phyloP scores from a whole-genome alignment of 2,113 vertebrate species.

The Perca flavescens region DNA sequence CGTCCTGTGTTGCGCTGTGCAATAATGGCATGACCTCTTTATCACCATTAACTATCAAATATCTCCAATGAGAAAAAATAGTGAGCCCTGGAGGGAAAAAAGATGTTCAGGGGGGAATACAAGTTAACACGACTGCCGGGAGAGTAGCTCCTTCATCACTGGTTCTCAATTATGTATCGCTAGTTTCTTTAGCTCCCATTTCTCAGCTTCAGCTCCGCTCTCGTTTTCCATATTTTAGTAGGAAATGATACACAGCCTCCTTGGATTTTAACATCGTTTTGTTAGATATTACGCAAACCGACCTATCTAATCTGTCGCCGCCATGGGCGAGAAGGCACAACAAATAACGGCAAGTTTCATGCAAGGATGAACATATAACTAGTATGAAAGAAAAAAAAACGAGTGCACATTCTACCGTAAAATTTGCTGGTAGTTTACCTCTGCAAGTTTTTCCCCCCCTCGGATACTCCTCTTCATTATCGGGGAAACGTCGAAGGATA shows the following conservation, averaged over 20 bases:
- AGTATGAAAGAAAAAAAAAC: conserved; percentile 38
- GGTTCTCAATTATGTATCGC: conserved; percentile 72
- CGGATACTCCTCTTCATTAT: conserved; percentile 80
- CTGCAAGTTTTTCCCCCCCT: conserved; percentile 82
- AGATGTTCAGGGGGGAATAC: conserved; percentile 74
- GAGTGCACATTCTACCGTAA: conserved; percentile 69
- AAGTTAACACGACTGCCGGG: conserved; percentile 76
- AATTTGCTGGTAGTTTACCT: conserved; percentile 83
- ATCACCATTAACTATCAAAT: conserved; percentile 79
- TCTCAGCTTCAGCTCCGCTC: conserved; percentile 55
- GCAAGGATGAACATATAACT: conserved; percentile 70
- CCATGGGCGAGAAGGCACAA: conserved; percentile 53
- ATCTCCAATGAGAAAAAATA: conserved; percentile 72
- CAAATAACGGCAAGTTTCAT: conserved; percentile 74
- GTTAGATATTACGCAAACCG: conserved; percentile 38
- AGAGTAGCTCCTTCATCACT: conserved; percentile 67
- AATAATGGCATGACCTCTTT: conserved; percentile 76
- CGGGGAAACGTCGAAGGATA: conserved; percentile 75
- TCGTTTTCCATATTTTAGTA: conserved; percentile 61
- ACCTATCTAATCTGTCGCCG: conserved; percentile 25
- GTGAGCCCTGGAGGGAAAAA: conserved; percentile 62
- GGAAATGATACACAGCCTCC: conserved; percentile 50
- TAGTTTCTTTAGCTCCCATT: conserved; percentile 67
- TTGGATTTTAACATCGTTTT: conserved; percentile 45
- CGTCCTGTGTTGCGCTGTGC: conserved; percentile 64